Percentiles rank a stretch among this genome's conserved stretches.
These are phyloP conservation scores for Baronia brevicornis DNA, from an alignment of 2,888 invertebrate genomes.

Conservation along the genomic window DNA sequence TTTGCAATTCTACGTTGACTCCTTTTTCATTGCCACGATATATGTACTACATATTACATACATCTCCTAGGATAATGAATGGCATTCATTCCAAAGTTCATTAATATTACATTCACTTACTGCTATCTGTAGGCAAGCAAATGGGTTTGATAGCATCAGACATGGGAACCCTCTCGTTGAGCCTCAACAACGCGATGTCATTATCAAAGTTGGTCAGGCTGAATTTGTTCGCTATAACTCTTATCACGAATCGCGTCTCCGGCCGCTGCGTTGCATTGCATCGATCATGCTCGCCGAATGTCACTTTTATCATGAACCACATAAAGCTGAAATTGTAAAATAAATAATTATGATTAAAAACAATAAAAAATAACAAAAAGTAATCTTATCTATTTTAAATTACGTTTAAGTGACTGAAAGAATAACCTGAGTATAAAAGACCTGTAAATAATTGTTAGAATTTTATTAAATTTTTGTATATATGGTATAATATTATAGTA, in stretches of 20 bases:
- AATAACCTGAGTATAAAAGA: no score
- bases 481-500: no score
- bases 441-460: no score
- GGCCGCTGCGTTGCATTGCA: slow-evolving; percentile 83
- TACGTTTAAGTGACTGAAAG: no score
- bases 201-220: slow-evolving; percentile 91
- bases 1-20: no score
- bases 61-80: no score
- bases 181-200: slow-evolving; percentile 87
- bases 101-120: slow-evolving; percentile 64
- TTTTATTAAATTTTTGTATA: no score
- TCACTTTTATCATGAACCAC: slow-evolving; percentile 95
- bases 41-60: no score
- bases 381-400: no score
- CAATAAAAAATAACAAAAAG: not conserved
- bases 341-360: not conserved
- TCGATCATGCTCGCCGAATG: slow-evolving; percentile 90
- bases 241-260: slow-evolving; percentile 85
- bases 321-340: slow-evolving; percentile 79
- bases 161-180: slow-evolving; percentile 88
- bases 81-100: no score
- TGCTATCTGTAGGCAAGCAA: slow-evolving; percentile 79
- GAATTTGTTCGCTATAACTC: slow-evolving; percentile 87
- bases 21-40: no score
- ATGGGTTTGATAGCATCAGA: slow-evolving; percentile 87